Percentiles rank a stretch among this genome's conserved stretches.
phyloP scores from a whole-genome alignment of 2,888 invertebrate species.

The Congeria kusceri region DNA sequence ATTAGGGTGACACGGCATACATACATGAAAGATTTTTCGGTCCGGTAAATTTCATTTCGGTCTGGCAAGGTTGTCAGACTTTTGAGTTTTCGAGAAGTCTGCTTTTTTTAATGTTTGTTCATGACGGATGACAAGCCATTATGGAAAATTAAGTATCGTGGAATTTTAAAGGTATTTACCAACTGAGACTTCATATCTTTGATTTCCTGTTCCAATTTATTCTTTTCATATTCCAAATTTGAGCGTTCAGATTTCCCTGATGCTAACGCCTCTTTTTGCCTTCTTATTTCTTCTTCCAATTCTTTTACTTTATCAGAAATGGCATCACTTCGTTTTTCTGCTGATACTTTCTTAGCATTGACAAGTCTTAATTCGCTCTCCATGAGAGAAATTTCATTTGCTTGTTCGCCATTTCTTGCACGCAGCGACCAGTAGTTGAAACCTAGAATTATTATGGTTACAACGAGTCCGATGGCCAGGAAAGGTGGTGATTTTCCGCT shows the following conservation, averaged over 20 bases:
- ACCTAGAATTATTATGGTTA: constrained; percentile 73
- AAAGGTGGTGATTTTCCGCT: constrained; percentile 76
- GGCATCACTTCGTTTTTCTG: constrained; percentile 67
- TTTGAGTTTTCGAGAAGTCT: no score
- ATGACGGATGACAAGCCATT: no score
- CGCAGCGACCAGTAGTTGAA: constrained; percentile 79
- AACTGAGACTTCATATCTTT: constrained; percentile 35
- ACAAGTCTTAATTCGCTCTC: constrained; percentile 63
- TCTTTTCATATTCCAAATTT: constrained; percentile 29
- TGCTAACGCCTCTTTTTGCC: constrained; percentile 38
- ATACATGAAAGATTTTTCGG: no score
- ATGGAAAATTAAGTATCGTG: no score
- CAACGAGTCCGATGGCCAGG: constrained; percentile 73
- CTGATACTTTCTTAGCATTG: constrained; percentile 66
- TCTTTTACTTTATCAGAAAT: constrained; percentile 58
- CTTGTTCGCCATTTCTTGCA: constrained; percentile 67
- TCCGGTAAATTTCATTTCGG: no score
- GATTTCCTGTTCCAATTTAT: constrained; percentile 20
- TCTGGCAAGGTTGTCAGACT: no score
- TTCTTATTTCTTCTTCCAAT: constrained; percentile 50
- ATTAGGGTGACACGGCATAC: no score
- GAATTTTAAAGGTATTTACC: no score
- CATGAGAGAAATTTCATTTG: constrained; percentile 57
- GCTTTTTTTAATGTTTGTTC: no score
- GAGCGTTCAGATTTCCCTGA: constrained; percentile 40